Evolutionary conservation across 23 tunicate species (phyloP).

Genomic region (Diplosoma virens): DNA sequence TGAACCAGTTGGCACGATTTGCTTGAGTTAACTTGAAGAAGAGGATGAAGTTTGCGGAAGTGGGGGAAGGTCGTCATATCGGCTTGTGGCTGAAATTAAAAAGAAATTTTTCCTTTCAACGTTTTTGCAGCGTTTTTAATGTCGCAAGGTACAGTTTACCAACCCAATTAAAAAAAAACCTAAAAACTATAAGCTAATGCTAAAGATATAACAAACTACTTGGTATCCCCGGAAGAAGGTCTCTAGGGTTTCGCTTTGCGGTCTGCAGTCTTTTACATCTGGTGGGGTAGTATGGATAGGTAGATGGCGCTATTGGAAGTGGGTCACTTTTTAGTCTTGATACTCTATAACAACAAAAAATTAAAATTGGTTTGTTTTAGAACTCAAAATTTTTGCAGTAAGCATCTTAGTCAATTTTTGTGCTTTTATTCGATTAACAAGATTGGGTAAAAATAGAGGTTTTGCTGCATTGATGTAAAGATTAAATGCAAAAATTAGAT

Average conservation of each 20-base stretch:
- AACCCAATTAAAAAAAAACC: too few relatives aligned
- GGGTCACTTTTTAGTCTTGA: conserved; percentile 67
- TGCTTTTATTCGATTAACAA: too few relatives aligned
- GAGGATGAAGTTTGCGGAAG: conserved; percentile 16
- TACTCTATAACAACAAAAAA: conserved; percentile 27
- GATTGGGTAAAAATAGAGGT: too few relatives aligned
- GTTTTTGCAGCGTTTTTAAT: too few relatives aligned
- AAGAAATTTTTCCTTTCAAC: neutral
- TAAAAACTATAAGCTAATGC: too few relatives aligned
- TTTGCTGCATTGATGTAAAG: too few relatives aligned
- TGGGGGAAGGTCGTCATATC: conserved; percentile 54
- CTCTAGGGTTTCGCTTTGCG: conserved; percentile 72
- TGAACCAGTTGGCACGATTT: too few relatives aligned
- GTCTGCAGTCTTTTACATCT: conserved; percentile 29
- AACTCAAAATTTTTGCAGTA: neutral
- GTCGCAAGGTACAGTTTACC: neutral
- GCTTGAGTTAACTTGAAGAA: conserved; percentile 29
- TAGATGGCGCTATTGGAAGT: conserved; percentile 52
- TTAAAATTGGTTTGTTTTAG: neutral
- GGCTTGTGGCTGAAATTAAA: conserved; percentile 25
- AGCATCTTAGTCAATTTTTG: too few relatives aligned
- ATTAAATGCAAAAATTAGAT: too few relatives aligned
- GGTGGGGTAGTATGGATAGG: conserved; percentile 29
- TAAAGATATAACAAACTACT: conserved; percentile 12
- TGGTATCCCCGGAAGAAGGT: conserved; percentile 62